phyloP scores from a whole-genome alignment of 1,140 invertebrate genomes.

The Nylanderia fulva region DNA sequence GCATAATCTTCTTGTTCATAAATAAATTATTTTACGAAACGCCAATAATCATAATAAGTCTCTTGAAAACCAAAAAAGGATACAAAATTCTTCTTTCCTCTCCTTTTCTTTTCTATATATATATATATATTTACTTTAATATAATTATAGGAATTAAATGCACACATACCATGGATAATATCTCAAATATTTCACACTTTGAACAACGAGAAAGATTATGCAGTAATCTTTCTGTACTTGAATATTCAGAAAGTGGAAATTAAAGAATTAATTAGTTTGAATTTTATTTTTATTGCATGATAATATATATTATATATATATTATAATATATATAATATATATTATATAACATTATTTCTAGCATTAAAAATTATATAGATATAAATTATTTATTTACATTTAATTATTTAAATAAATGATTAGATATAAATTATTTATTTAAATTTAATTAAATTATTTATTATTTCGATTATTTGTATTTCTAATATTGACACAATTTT shows the following conservation, averaged over 20 bases:
- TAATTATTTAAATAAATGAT: no score
- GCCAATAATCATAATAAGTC: slow-evolving; percentile 24
- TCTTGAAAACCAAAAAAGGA: neutral
- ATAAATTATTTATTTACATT: no score
- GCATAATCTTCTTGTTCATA: slow-evolving; percentile 74
- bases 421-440: no score
- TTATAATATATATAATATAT: no score
- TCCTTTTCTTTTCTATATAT: neutral
- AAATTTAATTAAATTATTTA: no score
- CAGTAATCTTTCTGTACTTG: no score
- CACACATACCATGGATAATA: neutral
- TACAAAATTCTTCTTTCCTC: neutral
- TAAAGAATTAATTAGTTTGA: no score
- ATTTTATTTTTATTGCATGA: no score
- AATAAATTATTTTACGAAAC: slow-evolving; percentile 79
- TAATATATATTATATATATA: no score
- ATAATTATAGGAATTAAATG: neutral
- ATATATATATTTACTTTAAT: neutral
- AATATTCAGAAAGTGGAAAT: no score
- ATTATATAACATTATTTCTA: neutral
- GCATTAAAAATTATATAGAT: neutral
- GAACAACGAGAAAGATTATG: no score
- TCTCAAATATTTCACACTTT: neutral
- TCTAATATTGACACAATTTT: neutral
- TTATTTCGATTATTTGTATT: neutral